phyloP scores from a whole-genome alignment of 2,797 vertebrate genomes.

The Dipus sagitta region DNA sequence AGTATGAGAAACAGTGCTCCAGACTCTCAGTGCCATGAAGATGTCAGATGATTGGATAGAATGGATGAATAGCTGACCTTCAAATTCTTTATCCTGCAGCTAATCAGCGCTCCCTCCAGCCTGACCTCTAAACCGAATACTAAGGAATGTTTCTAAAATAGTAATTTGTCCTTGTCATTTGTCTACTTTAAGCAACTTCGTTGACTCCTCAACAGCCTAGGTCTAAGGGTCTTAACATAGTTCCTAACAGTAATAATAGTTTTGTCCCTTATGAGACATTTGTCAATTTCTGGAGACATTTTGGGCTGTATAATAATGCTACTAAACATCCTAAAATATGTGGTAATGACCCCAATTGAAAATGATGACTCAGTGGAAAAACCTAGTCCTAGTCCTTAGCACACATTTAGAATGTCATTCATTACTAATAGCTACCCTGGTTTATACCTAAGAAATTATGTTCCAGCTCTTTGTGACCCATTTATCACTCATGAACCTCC shows the following conservation, averaged over 20 bases:
- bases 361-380: neutral
- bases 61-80: neutral
- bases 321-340: neutral
- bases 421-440: neutral
- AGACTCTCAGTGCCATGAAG: neutral
- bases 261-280: neutral
- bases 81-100: neutral
- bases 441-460: constrained; percentile 14
- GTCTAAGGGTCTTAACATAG: neutral
- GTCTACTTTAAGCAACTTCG: constrained; percentile 20
- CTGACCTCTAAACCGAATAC: constrained; percentile 1
- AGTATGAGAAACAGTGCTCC: constrained; percentile 23
- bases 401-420: constrained; percentile 38
- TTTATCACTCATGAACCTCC: no score
- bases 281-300: neutral
- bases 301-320: neutral
- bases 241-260: constrained; percentile 32
- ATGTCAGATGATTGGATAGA: neutral
- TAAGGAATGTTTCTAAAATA: constrained; percentile 50
- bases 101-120: neutral
- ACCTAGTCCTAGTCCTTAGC: neutral
- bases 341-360: neutral
- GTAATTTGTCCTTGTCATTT: neutral
- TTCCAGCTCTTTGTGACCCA: no score
- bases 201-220: neutral